Evolutionary conservation across 2,113 vertebrate species (phyloP).

Genomic region (Condylura cristata): DNA sequence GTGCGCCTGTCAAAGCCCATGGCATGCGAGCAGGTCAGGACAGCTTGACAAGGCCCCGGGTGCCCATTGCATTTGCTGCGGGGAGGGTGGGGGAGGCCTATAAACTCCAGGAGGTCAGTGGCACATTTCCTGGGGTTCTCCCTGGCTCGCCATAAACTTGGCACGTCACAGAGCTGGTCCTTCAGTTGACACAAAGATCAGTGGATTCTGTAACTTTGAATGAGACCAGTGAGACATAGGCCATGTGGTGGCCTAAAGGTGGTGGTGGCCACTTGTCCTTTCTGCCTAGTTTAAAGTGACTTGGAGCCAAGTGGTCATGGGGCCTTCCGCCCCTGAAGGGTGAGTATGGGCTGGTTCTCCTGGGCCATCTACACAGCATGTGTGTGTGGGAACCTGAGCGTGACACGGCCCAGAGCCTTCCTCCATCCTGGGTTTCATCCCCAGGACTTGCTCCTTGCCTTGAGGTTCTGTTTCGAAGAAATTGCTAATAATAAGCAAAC

Average conservation of each 20-base stretch:
- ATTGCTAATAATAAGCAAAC: neutral
- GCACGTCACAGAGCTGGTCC: neutral
- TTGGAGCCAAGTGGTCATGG: neutral
- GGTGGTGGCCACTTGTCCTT: neutral
- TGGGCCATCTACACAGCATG: no score
- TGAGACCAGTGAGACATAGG: neutral
- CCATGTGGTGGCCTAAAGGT: neutral
- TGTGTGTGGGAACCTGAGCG: neutral
- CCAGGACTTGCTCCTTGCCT: neutral
- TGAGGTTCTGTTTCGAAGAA: neutral
- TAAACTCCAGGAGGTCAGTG: neutral
- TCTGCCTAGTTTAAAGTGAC: neutral
- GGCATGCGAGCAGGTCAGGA: neutral
- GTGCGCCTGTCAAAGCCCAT: neutral
- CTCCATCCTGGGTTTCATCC: neutral
- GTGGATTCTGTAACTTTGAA: neutral
- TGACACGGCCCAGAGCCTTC: neutral
- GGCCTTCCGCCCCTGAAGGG: neutral
- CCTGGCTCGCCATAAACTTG: neutral
- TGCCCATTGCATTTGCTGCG: neutral
- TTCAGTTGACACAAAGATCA: neutral
- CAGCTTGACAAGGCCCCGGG: neutral
- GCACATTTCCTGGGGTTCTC: neutral
- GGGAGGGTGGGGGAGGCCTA: fast-evolving
- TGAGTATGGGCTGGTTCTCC: neutral